phyloP scores from a whole-genome alignment of 2,113 vertebrate species.

The Notothenia rossii region DNA sequence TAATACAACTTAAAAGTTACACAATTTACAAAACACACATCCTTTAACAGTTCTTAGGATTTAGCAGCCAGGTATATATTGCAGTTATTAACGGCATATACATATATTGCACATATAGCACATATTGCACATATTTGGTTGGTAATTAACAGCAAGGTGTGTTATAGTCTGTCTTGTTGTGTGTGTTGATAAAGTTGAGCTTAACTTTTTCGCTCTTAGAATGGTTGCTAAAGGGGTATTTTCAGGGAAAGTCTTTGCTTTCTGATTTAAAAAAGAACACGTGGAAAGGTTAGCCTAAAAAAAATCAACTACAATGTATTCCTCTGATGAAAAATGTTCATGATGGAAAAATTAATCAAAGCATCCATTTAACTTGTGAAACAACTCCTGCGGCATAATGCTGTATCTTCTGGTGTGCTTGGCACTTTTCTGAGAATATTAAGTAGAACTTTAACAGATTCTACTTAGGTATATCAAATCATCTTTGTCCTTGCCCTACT shows the following conservation, averaged over 20 bases:
- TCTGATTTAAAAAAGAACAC: not conserved
- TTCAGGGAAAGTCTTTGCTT: not conserved
- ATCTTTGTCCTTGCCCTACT: not conserved
- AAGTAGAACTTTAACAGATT: not conserved
- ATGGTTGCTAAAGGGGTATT: not conserved
- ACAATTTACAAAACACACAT: no score
- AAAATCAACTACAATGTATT: conserved; percentile 4
- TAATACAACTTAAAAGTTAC: no score
- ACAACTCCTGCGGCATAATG: conserved; percentile 19
- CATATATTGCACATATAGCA: no score
- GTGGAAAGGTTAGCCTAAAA: not conserved
- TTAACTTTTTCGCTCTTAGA: not conserved
- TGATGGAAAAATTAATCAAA: conserved; percentile 34
- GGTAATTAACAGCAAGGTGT: no score
- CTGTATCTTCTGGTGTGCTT: not conserved
- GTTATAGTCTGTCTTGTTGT: no score
- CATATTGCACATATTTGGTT: no score
- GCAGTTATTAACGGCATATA: no score
- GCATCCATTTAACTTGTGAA: conserved; percentile 21
- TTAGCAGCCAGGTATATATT: no score
- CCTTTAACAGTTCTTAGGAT: no score
- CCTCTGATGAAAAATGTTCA: conserved; percentile 42
- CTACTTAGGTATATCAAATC: not conserved
- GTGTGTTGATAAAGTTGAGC: no score
- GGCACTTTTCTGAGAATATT: not conserved